These are phyloP conservation scores for Cygnus buccinator DNA, from an alignment of 2,113 vertebrate genomes.

Conservation along the genomic window DNA sequence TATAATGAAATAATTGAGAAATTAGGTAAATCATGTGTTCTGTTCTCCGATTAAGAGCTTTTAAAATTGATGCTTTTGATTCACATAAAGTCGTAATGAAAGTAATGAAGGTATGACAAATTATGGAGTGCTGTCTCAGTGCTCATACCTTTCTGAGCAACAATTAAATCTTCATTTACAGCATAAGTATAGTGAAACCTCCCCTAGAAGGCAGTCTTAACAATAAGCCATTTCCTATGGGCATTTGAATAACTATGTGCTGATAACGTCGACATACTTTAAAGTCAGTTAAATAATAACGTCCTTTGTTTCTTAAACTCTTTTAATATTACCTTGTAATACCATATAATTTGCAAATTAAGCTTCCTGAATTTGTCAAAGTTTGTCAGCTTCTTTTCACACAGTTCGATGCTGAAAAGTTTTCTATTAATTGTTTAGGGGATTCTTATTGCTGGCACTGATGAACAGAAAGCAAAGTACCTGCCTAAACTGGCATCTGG, in stretches of 20 bases:
- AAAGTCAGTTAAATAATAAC: not conserved
- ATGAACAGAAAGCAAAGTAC: constrained; percentile 94
- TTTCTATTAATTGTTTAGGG: constrained; percentile 77
- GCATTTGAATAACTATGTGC: not conserved
- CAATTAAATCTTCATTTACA: not conserved
- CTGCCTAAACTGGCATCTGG: constrained; percentile 90
- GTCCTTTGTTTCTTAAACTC: not conserved
- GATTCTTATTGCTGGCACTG: constrained; percentile 90
- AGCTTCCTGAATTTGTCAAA: not conserved
- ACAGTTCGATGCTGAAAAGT: not conserved
- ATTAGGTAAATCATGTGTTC: not conserved
- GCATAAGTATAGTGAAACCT: not conserved
- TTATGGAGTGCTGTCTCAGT: not conserved
- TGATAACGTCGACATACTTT: not conserved
- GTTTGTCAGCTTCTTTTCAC: not conserved
- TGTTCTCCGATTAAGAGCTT: not conserved
- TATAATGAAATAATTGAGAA: not conserved
- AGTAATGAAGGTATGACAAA: not conserved
- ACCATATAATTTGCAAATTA: not conserved
- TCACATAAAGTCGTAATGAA: not conserved
- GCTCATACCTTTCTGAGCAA: not conserved
- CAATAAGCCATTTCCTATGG: fast-evolving
- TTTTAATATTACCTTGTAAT: not conserved
- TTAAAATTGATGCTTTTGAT: not conserved
- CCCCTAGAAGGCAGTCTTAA: not conserved